phyloP scores from a whole-genome alignment of 2,113 vertebrate genomes.

The Colinus virginianus region DNA sequence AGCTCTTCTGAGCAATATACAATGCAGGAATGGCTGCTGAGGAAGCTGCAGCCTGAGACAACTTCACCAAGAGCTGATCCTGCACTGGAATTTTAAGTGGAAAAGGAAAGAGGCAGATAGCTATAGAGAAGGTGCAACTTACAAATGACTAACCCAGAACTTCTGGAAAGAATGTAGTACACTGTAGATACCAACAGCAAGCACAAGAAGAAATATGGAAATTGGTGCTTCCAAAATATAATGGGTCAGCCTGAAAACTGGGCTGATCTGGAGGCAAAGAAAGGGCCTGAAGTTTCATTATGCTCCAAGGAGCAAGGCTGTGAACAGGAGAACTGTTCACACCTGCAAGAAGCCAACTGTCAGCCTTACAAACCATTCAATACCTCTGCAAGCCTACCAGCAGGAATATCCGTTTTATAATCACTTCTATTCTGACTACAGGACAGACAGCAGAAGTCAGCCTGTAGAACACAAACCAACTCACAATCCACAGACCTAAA shows the following conservation, averaged over 20 bases:
- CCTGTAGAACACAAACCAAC: background rate
- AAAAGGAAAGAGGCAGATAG: background rate
- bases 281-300: background rate
- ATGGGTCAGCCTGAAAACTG: fast-evolving
- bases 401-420: background rate
- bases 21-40: background rate
- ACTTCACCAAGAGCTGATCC: background rate
- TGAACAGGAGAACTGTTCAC: background rate
- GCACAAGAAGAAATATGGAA: background rate
- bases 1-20: background rate
- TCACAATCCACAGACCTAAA: background rate
- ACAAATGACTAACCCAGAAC: background rate
- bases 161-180: background rate
- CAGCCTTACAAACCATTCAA: background rate
- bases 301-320: background rate
- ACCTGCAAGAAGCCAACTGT: background rate
- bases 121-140: background rate
- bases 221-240: background rate
- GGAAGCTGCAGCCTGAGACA: background rate
- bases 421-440: background rate
- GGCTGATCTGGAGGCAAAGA: background rate
- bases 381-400: background rate
- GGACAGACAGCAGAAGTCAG: background rate
- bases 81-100: background rate
- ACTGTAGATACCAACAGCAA: background rate